Evolutionary conservation across 2,888 invertebrate species (phyloP).

Genomic region (Perizoma affinitatum): DNA sequence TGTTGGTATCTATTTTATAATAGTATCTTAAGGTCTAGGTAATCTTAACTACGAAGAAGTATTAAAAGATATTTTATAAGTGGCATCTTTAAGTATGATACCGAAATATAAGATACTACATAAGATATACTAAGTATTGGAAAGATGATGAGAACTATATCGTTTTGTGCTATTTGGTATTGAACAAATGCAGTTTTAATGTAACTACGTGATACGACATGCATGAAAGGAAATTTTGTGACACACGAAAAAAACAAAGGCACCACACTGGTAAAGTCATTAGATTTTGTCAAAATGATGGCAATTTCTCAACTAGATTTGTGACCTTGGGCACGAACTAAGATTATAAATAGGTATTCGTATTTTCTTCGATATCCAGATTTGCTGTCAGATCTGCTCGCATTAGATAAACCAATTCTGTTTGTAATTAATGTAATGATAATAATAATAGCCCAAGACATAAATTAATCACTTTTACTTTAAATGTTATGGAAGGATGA

Average conservation of each 20-base stretch:
- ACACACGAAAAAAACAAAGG: conserved; percentile 16
- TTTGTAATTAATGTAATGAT: conserved; percentile 31
- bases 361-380: background rate
- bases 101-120: conserved; percentile 50
- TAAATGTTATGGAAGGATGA: conserved; percentile 67
- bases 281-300: conserved; percentile 1
- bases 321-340: background rate
- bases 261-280: background rate
- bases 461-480: conserved; percentile 34
- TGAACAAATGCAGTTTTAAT: conserved; percentile 80
- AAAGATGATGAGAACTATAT: conserved; percentile 68
- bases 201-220: conserved; percentile 65
- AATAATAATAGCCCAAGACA: conserved; percentile 44
- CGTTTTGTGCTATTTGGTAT: conserved; percentile 77
- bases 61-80: conserved; percentile 63
- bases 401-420: conserved; percentile 6
- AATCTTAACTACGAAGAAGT: conserved; percentile 76
- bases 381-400: background rate
- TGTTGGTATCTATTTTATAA: conserved; percentile 77
- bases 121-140: conserved; percentile 55
- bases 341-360: background rate
- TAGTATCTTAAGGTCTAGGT: conserved; percentile 76
- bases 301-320: background rate
- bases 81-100: conserved; percentile 48
- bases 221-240: conserved; percentile 44